phyloP scores from a whole-genome alignment of 2,888 invertebrate species.

The Phytoseiulus persimilis region DNA sequence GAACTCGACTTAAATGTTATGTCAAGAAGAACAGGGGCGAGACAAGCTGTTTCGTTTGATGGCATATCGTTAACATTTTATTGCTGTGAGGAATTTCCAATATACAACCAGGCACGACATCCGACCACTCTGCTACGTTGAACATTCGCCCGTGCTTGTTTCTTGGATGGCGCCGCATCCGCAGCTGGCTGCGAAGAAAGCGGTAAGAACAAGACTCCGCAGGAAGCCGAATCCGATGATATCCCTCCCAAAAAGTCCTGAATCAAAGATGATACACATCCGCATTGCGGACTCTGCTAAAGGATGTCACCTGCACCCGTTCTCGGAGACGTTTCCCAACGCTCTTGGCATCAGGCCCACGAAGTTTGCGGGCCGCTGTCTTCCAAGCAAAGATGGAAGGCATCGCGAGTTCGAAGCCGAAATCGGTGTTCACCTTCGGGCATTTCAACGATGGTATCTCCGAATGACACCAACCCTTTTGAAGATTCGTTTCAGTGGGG shows the following conservation, averaged over 20 bases:
- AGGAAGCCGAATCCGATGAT: not conserved
- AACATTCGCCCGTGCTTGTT: not conserved
- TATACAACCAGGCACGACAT: constrained; percentile 16
- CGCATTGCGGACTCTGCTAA: no score
- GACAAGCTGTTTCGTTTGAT: constrained; percentile 31
- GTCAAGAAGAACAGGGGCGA: not conserved
- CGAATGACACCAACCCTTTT: no score
- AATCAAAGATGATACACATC: not conserved
- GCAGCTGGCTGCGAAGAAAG: not conserved
- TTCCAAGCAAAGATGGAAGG: no score
- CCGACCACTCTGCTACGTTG: constrained; percentile 15
- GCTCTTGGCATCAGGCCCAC: no score
- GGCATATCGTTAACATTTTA: constrained; percentile 38
- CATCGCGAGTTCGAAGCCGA: no score
- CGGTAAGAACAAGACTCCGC: not conserved
- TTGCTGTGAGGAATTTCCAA: constrained; percentile 38
- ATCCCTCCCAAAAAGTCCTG: not conserved
- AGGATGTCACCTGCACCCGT: no score
- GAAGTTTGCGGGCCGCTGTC: no score
- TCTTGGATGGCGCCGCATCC: not conserved
- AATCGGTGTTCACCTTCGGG: no score
- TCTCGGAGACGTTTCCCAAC: no score
- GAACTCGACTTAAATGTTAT: not conserved
- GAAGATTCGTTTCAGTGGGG: no score
- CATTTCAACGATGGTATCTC: no score